These are phyloP conservation scores for Felis chaus DNA, from an alignment of 2,113 vertebrate species.

Conservation along the genomic window DNA sequence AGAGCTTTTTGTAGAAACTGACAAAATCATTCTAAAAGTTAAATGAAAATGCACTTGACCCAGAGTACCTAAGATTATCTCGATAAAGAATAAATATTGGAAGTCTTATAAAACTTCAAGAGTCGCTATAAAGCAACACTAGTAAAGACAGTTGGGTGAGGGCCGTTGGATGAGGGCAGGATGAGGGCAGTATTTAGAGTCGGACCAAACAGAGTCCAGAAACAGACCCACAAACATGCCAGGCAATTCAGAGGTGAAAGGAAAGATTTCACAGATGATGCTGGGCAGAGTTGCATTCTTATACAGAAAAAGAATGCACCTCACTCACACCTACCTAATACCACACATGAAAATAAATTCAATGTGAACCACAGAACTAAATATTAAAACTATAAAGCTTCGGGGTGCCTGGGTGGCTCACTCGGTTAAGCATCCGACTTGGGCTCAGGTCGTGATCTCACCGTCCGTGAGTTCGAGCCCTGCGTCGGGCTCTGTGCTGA, in stretches of 20 bases:
- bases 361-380: too few relatives aligned
- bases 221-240: neutral
- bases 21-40: neutral
- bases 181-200: neutral
- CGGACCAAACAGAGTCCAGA: neutral
- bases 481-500: too few relatives aligned
- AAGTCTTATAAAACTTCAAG: neutral
- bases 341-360: neutral
- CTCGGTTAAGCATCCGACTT: too few relatives aligned
- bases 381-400: neutral
- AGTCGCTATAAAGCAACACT: neutral
- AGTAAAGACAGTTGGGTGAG: neutral
- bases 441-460: too few relatives aligned
- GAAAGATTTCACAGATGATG: neutral
- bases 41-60: slow-evolving; percentile 1
- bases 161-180: too few relatives aligned
- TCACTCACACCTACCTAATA: neutral
- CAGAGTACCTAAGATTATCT: neutral
- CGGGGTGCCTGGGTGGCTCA: too few relatives aligned
- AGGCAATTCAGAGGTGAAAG: neutral
- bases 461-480: too few relatives aligned
- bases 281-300: neutral
- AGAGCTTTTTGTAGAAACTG: neutral
- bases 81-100: neutral
- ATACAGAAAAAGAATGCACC: neutral